Percentiles rank a stretch among this genome's conserved stretches.
Conservation (phyloP, 2,797 vertebrate species). For the Alcedo atthis region DNA sequence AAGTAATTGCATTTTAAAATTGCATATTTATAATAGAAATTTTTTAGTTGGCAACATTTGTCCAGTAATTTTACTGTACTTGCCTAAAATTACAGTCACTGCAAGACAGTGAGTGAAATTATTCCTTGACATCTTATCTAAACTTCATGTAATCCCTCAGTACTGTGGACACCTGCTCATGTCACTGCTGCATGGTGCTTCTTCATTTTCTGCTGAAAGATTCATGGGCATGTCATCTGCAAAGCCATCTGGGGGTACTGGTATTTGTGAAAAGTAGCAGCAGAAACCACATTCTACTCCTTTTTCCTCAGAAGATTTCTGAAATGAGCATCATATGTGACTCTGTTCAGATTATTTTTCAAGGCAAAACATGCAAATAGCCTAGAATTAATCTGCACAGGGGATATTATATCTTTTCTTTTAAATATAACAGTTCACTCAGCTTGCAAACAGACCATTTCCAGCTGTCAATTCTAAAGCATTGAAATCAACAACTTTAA, state of each 20-base stretch:
- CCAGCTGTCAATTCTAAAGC: slow-evolving; percentile 63
- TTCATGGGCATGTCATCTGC: not conserved
- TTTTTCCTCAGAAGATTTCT: not conserved
- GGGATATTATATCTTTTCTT: not conserved
- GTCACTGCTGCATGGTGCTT: not conserved
- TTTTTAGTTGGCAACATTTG: not conserved
- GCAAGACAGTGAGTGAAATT: not conserved
- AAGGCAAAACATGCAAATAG: slow-evolving; percentile 30
- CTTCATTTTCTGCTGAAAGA: not conserved
- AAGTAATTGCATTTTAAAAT: not conserved
- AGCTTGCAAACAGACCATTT: not conserved
- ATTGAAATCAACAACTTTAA: slow-evolving; percentile 68
- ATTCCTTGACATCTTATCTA: slow-evolving; percentile 14
- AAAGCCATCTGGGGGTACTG: not conserved
- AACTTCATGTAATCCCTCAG: not conserved
- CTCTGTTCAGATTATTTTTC: not conserved
- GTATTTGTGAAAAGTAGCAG: not conserved
- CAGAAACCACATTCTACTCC: not conserved
- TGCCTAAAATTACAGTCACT: not conserved
- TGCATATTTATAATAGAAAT: not conserved
- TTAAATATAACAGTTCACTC: not conserved
- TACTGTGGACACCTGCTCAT: slow-evolving; percentile 9
- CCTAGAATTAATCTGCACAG: not conserved
- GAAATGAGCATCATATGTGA: not conserved
- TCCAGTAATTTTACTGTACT: not conserved